phyloP scores from a whole-genome alignment of 2,797 vertebrate genomes.

The Cirrhinus mrigala region DNA sequence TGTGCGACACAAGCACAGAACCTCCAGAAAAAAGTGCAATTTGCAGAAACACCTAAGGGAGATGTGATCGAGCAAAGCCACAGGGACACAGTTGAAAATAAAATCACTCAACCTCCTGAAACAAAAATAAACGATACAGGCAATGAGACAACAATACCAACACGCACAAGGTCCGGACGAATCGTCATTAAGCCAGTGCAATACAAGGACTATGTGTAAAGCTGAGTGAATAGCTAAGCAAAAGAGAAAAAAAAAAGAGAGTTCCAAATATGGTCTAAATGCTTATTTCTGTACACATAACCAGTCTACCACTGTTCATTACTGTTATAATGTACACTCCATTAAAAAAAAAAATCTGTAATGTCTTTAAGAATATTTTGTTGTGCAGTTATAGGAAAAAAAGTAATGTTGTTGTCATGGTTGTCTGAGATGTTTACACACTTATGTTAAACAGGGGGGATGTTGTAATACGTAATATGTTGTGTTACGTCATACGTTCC shows the following conservation, averaged over 20 bases:
- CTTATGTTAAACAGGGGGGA: slow-evolving; percentile 12
- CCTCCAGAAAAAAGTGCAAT: neutral
- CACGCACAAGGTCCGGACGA: neutral
- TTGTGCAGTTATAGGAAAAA: neutral
- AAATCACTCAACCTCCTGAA: neutral
- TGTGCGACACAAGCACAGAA: neutral
- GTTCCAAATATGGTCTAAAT: neutral
- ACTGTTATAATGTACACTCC: neutral
- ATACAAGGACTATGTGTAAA: slow-evolving; percentile 12
- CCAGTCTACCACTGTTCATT: neutral
- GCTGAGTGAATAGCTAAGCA: neutral
- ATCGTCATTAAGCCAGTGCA: neutral
- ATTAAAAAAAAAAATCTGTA: neutral
- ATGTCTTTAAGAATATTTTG: neutral
- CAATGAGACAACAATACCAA: neutral
- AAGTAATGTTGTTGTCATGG: neutral
- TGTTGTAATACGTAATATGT: slow-evolving; percentile 14
- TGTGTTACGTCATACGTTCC: too few species aligned
- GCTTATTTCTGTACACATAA: neutral
- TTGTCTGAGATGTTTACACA: neutral
- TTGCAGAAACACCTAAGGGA: neutral
- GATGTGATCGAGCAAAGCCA: neutral
- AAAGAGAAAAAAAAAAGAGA: neutral
- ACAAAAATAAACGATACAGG: neutral
- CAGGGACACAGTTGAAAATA: neutral